Evolutionary conservation across 2,113 vertebrate genomes (phyloP).

Genomic region (Gavialis gangeticus): DNA sequence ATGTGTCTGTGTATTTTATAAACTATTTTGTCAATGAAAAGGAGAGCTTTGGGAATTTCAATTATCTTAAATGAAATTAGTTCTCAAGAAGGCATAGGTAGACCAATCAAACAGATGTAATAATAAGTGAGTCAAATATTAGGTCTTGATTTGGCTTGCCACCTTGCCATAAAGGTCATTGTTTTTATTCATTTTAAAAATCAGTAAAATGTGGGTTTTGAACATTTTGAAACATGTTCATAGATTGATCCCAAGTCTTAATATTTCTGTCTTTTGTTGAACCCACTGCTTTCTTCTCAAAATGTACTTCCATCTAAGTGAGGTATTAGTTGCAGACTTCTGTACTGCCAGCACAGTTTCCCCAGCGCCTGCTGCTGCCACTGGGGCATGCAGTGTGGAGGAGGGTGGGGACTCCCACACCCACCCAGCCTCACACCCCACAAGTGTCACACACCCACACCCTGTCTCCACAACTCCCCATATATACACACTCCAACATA

Average conservation of each 20-base stretch:
- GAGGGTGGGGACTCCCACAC: too few species aligned
- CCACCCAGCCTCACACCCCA: too few species aligned
- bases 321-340: too few species aligned
- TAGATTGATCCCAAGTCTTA: not conserved
- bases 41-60: not conserved
- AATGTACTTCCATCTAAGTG: not conserved
- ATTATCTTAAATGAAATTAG: not conserved
- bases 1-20: not conserved
- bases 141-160: not conserved
- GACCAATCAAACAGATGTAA: not conserved
- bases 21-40: not conserved
- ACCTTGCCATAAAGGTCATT: not conserved
- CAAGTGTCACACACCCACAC: too few species aligned
- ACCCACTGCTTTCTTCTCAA: not conserved
- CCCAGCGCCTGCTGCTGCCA: too few species aligned
- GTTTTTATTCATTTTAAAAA: not conserved
- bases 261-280: not conserved
- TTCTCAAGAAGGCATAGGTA: not conserved
- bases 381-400: too few species aligned
- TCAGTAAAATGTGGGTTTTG: not conserved
- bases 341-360: too few species aligned
- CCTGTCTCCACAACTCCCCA: too few species aligned
- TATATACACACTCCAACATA: too few species aligned
- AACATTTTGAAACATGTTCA: not conserved
- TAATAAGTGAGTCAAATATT: not conserved